Conservation (phyloP, 2,113 vertebrate species). For the Protomyctophum bolini region DNA sequence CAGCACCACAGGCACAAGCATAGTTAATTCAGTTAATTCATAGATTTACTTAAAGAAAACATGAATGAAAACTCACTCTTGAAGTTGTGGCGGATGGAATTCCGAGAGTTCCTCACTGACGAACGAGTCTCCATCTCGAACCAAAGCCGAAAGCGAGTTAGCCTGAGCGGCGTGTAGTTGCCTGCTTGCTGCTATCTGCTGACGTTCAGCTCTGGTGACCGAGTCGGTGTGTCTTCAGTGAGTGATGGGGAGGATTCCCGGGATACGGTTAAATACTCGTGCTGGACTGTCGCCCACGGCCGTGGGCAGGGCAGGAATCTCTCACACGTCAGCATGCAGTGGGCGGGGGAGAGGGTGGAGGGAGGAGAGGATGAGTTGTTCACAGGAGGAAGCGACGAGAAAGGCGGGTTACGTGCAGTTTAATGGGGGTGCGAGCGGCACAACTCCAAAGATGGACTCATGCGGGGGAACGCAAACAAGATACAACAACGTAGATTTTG, state of each 20-base stretch:
- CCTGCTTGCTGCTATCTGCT: slow-evolving; percentile 85
- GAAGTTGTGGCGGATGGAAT: slow-evolving; percentile 62
- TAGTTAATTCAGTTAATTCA: neutral
- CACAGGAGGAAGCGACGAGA: slow-evolving; percentile 67
- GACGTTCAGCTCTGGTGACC: slow-evolving; percentile 71
- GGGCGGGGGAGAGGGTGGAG: slow-evolving; percentile 26
- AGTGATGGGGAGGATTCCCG: slow-evolving; percentile 53
- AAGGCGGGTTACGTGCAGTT: slow-evolving; percentile 43
- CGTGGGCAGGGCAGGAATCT: slow-evolving; percentile 71
- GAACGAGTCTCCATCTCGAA: slow-evolving; percentile 77
- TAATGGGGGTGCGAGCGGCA: neutral
- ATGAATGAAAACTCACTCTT: slow-evolving; percentile 72
- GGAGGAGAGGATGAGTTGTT: slow-evolving; percentile 28
- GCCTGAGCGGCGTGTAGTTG: slow-evolving; percentile 70
- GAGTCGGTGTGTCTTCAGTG: slow-evolving; percentile 64
- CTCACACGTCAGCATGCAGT: slow-evolving; percentile 61
- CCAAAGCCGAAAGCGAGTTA: slow-evolving; percentile 85
- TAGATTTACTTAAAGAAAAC: neutral
- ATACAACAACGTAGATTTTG: slow-evolving; percentile 32
- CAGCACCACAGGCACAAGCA: neutral
- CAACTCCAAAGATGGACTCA: slow-evolving; percentile 17
- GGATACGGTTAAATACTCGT: slow-evolving; percentile 66
- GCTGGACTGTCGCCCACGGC: slow-evolving; percentile 57
- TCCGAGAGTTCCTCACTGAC: slow-evolving; percentile 49
- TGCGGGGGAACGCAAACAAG: slow-evolving; percentile 26